Evolutionary conservation across 2,888 invertebrate genomes (phyloP), one percentile per base, ranked within the genome.

Genomic region (Autographa gamma): DNA sequence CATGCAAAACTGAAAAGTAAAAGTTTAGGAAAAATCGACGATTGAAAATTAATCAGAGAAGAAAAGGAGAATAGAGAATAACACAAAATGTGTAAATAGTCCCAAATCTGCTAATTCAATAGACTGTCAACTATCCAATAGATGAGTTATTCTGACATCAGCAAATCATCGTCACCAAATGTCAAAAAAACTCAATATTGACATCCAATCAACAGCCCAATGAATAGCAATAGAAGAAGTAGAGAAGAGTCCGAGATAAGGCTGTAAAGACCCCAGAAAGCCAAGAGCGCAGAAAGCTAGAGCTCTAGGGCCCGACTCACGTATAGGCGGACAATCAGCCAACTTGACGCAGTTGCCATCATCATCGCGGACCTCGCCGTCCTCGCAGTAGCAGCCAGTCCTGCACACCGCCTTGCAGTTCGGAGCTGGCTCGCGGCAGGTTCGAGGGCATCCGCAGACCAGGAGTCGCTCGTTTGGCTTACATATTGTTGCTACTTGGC

Each of bases 381-480:
- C 88, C 8, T 88, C 83, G 72, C 93, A 93, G 85, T 87, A 93
- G 86, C 93, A 93, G 62, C 93, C 93, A 0, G 79, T 71, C 48
- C 82, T 76, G 82, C 93, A 93, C 19, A 90, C 86, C 0, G 84
- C 91, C 18, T 77, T 69, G 84, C 93, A 93, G 54, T 85, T 72
- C 0, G 91, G 92, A 2, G 76, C 88, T 0, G 93, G 93, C 14
- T 91, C 83, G 0, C 76, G 65, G 74, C 93, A 93, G 43, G 92
- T 90, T 79, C 85, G 86, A 63, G 91, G 93, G 69, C 93, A 93
- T 0, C 93, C 93, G 69, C 93, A 93, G 0, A 75, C 60, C 1
- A 91, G 87, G 43, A 92, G 85, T 9, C 90, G 79, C 84, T 93
- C 93, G 60, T 90, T 88, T 0, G 91, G 69, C 0, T 91, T 84